These are phyloP conservation scores for Drosophila equinoxialis DNA, from an alignment of 1,140 invertebrate species.

Conservation along the genomic window DNA sequence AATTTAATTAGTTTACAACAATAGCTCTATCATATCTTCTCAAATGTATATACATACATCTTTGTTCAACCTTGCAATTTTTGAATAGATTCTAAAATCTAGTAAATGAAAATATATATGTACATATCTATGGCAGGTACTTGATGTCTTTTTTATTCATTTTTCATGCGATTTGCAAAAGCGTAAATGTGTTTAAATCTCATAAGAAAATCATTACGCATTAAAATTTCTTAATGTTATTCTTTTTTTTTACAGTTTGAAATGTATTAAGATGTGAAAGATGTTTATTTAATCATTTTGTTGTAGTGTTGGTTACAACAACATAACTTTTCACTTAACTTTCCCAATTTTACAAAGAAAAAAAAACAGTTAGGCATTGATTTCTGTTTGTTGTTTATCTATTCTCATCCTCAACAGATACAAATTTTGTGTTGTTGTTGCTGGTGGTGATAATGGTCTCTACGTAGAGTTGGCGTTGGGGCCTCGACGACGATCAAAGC, in stretches of 20 bases:
- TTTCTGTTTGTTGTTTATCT: background rate
- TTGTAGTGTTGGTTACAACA: background rate
- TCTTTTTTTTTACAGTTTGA: background rate
- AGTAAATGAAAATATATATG: no score
- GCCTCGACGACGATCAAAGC: constrained; percentile 97
- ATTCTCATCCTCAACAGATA: no score
- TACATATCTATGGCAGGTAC: no score
- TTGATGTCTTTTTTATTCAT: no score
- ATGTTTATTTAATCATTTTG: constrained; percentile 8
- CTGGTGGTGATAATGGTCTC: constrained; percentile 8
- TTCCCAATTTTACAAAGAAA: constrained; percentile 5
- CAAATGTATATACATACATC: no score
- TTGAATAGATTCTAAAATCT: no score
- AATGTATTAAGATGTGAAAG: constrained; percentile 4
- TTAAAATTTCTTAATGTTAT: no score
- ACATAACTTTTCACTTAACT: background rate
- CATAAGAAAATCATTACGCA: no score
- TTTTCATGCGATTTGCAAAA: no score
- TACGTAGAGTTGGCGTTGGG: constrained; percentile 95
- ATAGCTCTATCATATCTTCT: no score
- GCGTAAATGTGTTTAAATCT: no score
- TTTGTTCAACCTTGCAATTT: no score
- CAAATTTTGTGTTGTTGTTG: constrained; percentile 7
- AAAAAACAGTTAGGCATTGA: constrained; percentile 3
- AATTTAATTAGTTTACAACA: constrained; percentile 88